phyloP scores from a whole-genome alignment of 2,113 vertebrate genomes.

The Rattus rattus region DNA sequence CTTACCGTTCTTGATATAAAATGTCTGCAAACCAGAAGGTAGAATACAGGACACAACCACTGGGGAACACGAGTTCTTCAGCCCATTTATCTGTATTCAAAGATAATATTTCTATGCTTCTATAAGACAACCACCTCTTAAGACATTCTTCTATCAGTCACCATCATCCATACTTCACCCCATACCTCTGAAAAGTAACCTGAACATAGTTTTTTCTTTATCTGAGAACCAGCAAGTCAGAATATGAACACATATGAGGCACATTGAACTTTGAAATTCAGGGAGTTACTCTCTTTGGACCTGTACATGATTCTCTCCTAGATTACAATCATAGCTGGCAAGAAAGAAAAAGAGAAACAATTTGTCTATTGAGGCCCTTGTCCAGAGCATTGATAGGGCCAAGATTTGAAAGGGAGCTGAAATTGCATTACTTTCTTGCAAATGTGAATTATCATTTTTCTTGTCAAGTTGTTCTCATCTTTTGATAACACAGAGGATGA shows the following conservation, averaged over 20 bases:
- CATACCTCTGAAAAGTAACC: background rate
- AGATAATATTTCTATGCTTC: background rate
- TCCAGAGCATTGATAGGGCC: background rate
- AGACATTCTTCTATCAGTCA: background rate
- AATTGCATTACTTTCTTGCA: conserved; percentile 49
- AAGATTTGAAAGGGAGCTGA: conserved; percentile 4
- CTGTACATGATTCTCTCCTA: background rate
- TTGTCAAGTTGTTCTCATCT: conserved; percentile 66
- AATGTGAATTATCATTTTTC: conserved; percentile 64
- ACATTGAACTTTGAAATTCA: background rate
- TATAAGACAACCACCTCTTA: background rate
- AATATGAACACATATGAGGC: background rate
- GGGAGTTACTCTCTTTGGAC: background rate
- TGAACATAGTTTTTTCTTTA: conserved; percentile 40
- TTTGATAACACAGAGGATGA: conserved; percentile 41
- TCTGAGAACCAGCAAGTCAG: background rate
- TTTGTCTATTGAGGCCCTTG: conserved; percentile 11
- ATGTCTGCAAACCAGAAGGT: background rate
- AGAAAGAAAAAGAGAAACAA: background rate
- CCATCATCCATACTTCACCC: background rate
- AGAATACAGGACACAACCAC: background rate
- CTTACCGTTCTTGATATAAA: background rate
- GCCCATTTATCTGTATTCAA: background rate
- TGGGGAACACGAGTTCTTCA: background rate
- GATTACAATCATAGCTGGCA: conserved; percentile 12